These are phyloP conservation scores for Riptortus pedestris DNA, from an alignment of 1,140 invertebrate species.

Conservation along the genomic window DNA sequence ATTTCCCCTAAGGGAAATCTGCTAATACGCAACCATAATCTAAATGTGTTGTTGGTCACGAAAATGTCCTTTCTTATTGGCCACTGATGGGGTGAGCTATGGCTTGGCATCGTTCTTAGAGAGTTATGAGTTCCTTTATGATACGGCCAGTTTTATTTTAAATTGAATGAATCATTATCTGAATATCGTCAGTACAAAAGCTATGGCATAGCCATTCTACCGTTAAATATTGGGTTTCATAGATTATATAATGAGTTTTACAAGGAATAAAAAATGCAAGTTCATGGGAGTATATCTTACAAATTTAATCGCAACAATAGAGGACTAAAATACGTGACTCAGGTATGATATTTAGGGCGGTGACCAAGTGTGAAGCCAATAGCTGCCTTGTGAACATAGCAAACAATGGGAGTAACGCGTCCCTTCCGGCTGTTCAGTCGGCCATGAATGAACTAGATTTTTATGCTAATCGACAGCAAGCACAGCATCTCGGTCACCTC, in stretches of 20 bases:
- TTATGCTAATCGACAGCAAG: not conserved
- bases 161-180: too few relatives aligned
- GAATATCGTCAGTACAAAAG: too few relatives aligned
- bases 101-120: too few relatives aligned
- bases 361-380: not conserved
- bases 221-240: not conserved
- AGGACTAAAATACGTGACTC: not conserved
- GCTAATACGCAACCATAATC: too few relatives aligned
- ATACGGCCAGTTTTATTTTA: too few relatives aligned
- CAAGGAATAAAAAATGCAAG: not conserved
- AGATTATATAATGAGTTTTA: not conserved
- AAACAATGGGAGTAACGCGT: not conserved
- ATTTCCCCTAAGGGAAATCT: too few relatives aligned
- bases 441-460: not conserved
- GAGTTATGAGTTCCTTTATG: too few relatives aligned
- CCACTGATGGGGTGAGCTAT: too few relatives aligned
- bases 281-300: not conserved
- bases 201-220: not conserved
- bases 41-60: too few relatives aligned
- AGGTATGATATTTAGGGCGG: not conserved
- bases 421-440: not conserved
- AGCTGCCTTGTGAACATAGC: not conserved
- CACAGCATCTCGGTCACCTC: not conserved
- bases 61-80: too few relatives aligned
- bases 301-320: not conserved